Evolutionary conservation across 2,797 vertebrate species (phyloP), one percentile per base, ranked within the genome.

Genomic region (Menidia menidia): DNA sequence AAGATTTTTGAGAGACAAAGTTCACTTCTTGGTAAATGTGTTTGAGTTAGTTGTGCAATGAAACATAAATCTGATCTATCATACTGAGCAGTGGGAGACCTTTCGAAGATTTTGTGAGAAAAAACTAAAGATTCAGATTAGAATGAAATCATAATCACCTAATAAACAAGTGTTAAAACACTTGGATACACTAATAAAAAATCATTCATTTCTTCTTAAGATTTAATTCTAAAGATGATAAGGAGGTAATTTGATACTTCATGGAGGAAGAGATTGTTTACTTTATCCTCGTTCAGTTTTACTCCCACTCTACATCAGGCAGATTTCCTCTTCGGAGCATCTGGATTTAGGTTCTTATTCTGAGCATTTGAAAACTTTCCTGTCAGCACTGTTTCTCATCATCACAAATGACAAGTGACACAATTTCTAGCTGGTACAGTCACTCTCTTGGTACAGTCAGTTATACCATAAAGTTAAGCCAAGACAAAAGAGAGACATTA

Each of bases 51-150:
- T 15, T 75, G 4, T 45, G 35, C 13, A 45, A 59, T 42, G 42
- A 9, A 64, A 53, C 55, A 16, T 2, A 70, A 3, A 32, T 62
- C 35, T 67, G 44, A 62, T 62, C 15, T 0, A 2, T 30, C 2
- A 0, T 39, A 41, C 31, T 52, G 60, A 75, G 72, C 67, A 67
- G 55, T 14, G 11, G 42, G 52, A 31, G 54, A 54, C 43, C 65
- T 78, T 68, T 74, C 55, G 73, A 66, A 32, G 53, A 45, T 68
- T 64, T 64, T 69, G 35, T 39, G 35, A 39, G 35, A 39, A 39
- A 7, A 7, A 39, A 39, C 7, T 1, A 39, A 39, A 39, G 8
- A 10, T 39, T 7, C 7, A 39, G 35, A 39, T 48, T 1, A 56
- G 41, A 64, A 62, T 59, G 4, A 47, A 45, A 30, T 42, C 1